Conservation (phyloP, 2,797 vertebrate genomes). For the Amblyraja radiata region DNA sequence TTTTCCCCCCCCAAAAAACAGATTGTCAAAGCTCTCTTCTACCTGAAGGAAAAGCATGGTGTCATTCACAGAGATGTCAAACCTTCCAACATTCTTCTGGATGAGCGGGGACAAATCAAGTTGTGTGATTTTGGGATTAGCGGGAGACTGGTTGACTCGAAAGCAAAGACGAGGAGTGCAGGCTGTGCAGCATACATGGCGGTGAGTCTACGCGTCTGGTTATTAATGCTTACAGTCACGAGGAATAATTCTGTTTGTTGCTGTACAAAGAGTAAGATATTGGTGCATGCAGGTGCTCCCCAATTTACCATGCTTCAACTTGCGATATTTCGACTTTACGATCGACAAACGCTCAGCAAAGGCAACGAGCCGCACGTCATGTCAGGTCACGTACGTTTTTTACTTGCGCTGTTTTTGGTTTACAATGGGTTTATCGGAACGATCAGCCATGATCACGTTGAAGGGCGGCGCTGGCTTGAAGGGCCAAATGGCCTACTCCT, state of each 20-base stretch:
- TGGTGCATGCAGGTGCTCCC: background rate
- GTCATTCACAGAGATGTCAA: constrained; percentile 93
- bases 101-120: constrained; percentile 86
- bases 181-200: constrained; percentile 97
- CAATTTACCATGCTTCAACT: no score
- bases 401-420: no score
- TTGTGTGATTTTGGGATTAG: constrained; percentile 94
- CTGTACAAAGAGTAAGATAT: background rate
- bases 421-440: no score
- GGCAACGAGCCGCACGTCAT: no score
- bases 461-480: no score
- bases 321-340: no score
- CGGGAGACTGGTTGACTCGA: constrained; percentile 87
- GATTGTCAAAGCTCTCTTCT: constrained; percentile 86
- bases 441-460: no score
- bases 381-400: no score
- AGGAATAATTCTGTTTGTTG: no score
- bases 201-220: constrained; percentile 54
- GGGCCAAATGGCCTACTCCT: no score
- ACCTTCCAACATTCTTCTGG: constrained; percentile 88
- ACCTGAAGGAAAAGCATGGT: constrained; percentile 90
- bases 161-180: constrained; percentile 87
- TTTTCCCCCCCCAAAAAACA: constrained; percentile 43
- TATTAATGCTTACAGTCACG: no score
- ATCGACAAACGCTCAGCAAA: no score